These are phyloP conservation scores for Agriopis leucophaearia DNA, from an alignment of 2,888 invertebrate genomes.

Conservation along the genomic window DNA sequence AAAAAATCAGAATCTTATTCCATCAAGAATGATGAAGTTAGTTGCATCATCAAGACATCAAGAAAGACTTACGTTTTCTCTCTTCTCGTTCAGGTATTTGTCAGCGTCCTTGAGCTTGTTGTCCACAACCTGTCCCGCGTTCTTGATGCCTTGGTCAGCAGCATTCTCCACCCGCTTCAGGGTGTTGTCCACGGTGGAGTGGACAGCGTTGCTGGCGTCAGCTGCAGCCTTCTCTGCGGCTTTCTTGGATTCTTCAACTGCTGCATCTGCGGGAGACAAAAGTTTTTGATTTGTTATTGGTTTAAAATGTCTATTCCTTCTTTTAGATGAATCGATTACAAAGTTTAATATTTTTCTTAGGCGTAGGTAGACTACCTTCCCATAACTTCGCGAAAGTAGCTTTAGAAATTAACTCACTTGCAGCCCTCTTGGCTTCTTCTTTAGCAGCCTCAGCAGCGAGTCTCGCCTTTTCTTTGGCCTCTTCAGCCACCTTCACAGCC, in stretches of 20 bases:
- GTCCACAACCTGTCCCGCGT: constrained; percentile 86
- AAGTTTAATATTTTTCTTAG: background rate
- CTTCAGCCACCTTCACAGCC: constrained; percentile 72
- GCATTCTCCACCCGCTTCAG: constrained; percentile 76
- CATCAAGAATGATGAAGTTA: background rate
- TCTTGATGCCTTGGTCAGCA: constrained; percentile 86
- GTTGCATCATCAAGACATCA: background rate
- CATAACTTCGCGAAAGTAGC: background rate
- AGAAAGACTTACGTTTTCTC: constrained; percentile 70
- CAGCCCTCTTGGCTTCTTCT: constrained; percentile 75
- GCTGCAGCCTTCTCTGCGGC: constrained; percentile 82
- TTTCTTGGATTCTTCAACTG: constrained; percentile 81
- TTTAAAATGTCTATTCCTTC: background rate
- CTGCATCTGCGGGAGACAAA: constrained; percentile 61
- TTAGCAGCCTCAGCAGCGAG: constrained; percentile 73
- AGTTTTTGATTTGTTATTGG: background rate
- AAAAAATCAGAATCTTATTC: too few species aligned
- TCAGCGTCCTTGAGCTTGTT: constrained; percentile 88
- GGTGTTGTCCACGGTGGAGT: constrained; percentile 76
- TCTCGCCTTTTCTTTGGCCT: constrained; percentile 78
- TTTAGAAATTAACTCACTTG: constrained; percentile 65
- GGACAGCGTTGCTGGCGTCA: constrained; percentile 78
- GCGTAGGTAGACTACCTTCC: background rate
- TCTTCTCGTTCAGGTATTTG: constrained; percentile 87
- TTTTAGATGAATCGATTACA: background rate